Evolutionary conservation across 2,888 invertebrate species (phyloP), one percentile per base, ranked within the genome.

Genomic region (Isotomurus palustris): DNA sequence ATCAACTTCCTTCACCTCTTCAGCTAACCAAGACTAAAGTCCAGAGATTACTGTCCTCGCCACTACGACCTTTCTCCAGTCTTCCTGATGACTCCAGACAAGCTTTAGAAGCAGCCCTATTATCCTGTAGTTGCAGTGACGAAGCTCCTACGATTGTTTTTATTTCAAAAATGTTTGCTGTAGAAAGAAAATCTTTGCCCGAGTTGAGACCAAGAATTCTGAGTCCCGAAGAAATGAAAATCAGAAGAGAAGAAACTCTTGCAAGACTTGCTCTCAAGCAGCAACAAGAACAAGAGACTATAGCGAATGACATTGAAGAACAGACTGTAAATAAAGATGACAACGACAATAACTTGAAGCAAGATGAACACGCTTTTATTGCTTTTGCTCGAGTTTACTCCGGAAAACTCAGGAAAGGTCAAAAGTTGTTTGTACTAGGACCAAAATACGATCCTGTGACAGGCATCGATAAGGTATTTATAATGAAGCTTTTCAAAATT

Each of bases 341-440:
- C 28, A 53, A 53, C 27, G 60, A 60, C 22, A 60, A 51, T 10
- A 50, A 57, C 4, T 48, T 58, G 14, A 22, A 40, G 6, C 32
- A 55, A 45, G 52, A 60, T 51, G 60, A 77, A 38, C 66, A 73
- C 24, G 83, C 83, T 40, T 88, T 95, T 73, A 81, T 97, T 64
- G 96, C 92, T 0, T 91, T 97, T 78, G 93, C 93, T 19, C 82
- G 96, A 72, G 82, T 97, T 32, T 96, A 91, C 75, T 92, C 92
- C 74, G 96, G 97, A 2, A 86, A 82, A 53, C 75, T 96, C 32
- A 83, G 75, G 66, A 81, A 79, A 69, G 92, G 91, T 6, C 84
- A 86, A 72, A 83, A 83, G 72, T 77, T 96, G 4, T 94, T 84
- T 76, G 87, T 91, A 19, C 76, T 96, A 24, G 85, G 89, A 14